Percentiles rank a stretch among this genome's conserved stretches.
Conservation (phyloP, 1,140 invertebrate genomes). For the Calliphora vicina region DNA sequence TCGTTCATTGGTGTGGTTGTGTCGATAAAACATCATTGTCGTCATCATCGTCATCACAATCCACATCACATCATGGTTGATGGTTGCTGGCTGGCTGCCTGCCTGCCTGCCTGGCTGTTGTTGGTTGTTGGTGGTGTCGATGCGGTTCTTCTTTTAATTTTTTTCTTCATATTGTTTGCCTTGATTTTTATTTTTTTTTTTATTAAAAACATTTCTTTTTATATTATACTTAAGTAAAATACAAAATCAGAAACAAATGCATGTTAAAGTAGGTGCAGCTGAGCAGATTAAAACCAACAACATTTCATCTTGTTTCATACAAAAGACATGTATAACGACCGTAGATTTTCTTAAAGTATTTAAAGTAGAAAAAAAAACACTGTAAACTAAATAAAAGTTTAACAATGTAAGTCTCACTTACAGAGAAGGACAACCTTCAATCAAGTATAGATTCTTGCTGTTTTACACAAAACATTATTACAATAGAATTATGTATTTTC, state of each 20-base stretch:
- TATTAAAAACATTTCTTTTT: constrained; percentile 21
- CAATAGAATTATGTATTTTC: no score
- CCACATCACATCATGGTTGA: neutral
- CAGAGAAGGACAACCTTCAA: neutral
- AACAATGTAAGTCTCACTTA: neutral
- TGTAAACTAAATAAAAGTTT: neutral
- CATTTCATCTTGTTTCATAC: constrained; percentile 20
- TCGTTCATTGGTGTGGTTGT: constrained; percentile 30
- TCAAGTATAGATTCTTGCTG: no score
- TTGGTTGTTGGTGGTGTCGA: constrained; percentile 19
- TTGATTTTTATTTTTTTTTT: neutral
- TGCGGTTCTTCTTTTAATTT: constrained; percentile 5
- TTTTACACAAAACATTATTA: no score
- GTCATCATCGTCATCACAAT: neutral
- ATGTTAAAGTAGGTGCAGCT: constrained; percentile 32
- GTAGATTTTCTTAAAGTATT: neutral
- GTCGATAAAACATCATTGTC: constrained; percentile 1
- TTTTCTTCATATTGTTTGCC: neutral
- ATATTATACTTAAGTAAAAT: neutral
- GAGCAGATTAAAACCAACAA: constrained; percentile 9
- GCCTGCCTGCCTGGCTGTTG: no score
- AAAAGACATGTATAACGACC: neutral
- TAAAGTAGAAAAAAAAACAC: neutral
- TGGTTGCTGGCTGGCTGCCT: neutral
- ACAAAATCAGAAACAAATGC: constrained; percentile 6